phyloP scores from a whole-genome alignment of 2,113 vertebrate genomes.

The Nestor notabilis region DNA sequence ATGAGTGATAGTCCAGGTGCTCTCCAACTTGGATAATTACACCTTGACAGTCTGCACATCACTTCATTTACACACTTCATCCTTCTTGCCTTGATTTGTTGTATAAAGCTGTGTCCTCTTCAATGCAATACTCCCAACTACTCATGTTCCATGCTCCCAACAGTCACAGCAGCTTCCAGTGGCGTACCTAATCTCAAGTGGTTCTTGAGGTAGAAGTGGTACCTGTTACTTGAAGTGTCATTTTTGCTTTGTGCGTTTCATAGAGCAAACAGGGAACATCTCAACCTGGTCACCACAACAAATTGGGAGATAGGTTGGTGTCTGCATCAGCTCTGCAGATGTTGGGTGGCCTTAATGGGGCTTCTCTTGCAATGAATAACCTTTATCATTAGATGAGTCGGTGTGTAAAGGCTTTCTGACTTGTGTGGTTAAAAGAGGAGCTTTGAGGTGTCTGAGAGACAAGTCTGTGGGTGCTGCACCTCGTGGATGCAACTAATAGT shows the following conservation, averaged over 20 bases:
- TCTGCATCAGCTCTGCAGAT: not conserved
- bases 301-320: not conserved
- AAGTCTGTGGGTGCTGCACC: fast-evolving
- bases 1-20: not conserved
- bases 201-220: fast-evolving
- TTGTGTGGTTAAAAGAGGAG: not conserved
- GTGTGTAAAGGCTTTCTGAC: not conserved
- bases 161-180: not conserved
- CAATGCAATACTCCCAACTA: not conserved
- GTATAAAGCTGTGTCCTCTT: fast-evolving
- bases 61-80: fast-evolving
- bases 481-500: not conserved
- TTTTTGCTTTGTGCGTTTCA: not conserved
- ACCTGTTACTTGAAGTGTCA: fast-evolving
- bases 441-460: not conserved
- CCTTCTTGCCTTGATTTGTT: not conserved
- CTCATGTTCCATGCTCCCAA: not conserved
- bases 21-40: not conserved
- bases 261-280: not conserved
- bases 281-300: not conserved
- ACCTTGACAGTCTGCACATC: too few relatives aligned
- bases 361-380: fast-evolving
- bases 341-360: not conserved
- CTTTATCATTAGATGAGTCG: not conserved
- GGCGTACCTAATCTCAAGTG: fast-evolving